Base-by-base conservation (phyloP, 2,113 vertebrate species). In the Hiodon tergisus region DNA sequence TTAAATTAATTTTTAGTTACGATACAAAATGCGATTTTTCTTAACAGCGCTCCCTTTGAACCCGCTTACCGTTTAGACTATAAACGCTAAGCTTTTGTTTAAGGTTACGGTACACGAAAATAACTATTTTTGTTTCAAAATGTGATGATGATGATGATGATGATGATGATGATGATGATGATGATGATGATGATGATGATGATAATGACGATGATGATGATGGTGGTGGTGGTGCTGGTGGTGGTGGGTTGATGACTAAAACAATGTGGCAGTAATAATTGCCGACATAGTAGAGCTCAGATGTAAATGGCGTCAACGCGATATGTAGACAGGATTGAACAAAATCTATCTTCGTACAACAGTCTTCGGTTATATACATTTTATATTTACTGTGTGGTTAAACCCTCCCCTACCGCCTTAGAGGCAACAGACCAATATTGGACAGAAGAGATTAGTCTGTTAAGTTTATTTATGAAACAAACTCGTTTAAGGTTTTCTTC, bases 261-360 rank as follows among this genome's bases (percentile, higher is more conserved):
- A 17, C 6, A 4, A 14, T 13, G 4, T 72, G 9, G 13, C 57
- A 72, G 51, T 61, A 52, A 50, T 67, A 6, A 57, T 48, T 50
- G 46, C 58, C 55, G 47, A 51, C 16, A 65, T 46, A n/a, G 66
- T 31, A 31, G n/a, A 68, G 66, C 52, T 50, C n/a, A n/a, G 58
- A 62, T 62, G 9, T 50, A 61, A 62, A 72, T 62, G 71, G 71
- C 59, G 59, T 47, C 48, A 48, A 17, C 11, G 4, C 52, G 71
- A 51, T 50, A 54, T 13, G 3, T 48, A 50, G 71, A 72, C 71
- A 63, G 48, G 46, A 10, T n/a, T 72, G 60, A 52, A 72, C 54
- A 72, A 62, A 6, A 61, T 72, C 59, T 63, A 72, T 62, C 59
- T n/a, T 9, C 50, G 57, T 31, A 72, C 51, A 8, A 63, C 62